Evolutionary conservation across 1,140 invertebrate species (phyloP), one percentile per base, ranked within the genome.

Genomic region (Cydia strobilella): DNA sequence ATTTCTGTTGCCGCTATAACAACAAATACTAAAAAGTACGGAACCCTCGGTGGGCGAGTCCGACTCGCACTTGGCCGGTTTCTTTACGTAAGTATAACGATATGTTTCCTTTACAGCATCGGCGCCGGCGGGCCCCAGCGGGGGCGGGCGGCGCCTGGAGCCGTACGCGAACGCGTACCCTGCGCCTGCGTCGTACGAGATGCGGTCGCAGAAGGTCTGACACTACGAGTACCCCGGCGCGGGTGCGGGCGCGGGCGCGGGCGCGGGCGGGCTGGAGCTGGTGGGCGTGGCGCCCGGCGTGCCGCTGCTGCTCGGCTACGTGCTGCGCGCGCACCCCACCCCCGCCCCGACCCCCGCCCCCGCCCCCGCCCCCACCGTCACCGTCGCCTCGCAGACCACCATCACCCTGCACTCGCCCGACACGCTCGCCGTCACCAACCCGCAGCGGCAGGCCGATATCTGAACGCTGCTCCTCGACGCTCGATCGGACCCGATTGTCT

Each of bases 101-200:
- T 51, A 35, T 71, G 54, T 66, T 62, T 9, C 7, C 45, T 76
- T 73, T 76, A 2, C 81, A 88, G 87, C 87, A 12, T 86, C 87
- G 1, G 89, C 89, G 39, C 86, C 88, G 35, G 78, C 86, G 3
- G 84, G 87, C 0, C 85, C 86, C 18, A 87, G 87, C 31, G 31
- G 5, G 31, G 35, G 7, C 78, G 85, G 80, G 2, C 85, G 90
- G 2, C 86, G 92, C 71, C 74, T 79, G 12, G 91, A 93, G 77
- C 86, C 91, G 23, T 93, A 93, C 82, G 93, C 93, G 54, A 86
- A 87, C 78, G 93, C 91, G 27, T 93, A 93, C 85, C 90, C 92
- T 75, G 86, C 88, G 77, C 89, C 92, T 75, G 87, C 89, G 76
- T 80, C 89, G 73, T 91, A 90, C 84, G 90, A 91, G 87, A 90